Conservation (phyloP, 2,113 vertebrate species). For the Aldabrachelys gigantea region DNA sequence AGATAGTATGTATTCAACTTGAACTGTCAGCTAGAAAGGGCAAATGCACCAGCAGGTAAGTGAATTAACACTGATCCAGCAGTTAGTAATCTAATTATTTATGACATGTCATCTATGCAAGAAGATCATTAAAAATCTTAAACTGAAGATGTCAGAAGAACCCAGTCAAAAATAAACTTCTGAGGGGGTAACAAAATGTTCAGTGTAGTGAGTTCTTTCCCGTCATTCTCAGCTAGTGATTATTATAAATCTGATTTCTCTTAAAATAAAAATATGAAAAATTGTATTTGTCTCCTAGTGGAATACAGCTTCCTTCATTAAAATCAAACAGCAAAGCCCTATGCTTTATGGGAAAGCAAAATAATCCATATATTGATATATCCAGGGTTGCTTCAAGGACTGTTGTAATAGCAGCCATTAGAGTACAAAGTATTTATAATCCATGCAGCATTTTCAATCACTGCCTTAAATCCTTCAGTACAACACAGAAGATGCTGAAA, state of each 20-base stretch:
- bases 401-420: not conserved
- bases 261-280: not conserved
- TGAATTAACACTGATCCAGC: slow-evolving; percentile 63
- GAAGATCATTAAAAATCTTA: slow-evolving; percentile 7
- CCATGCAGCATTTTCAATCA: not conserved
- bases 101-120: slow-evolving; percentile 51
- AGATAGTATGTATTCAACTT: slow-evolving; percentile 46
- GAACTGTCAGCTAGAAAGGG: slow-evolving; percentile 65
- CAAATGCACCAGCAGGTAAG: slow-evolving; percentile 35
- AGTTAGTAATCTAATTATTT: slow-evolving; percentile 69
- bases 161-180: not conserved
- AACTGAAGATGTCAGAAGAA: slow-evolving; percentile 3
- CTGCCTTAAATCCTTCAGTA: not conserved
- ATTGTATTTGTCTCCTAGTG: not conserved
- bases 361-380: slow-evolving; percentile 34
- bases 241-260: not conserved
- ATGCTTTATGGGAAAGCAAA: not conserved
- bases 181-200: not conserved
- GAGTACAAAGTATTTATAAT: not conserved
- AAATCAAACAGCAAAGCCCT: not conserved
- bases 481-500: not conserved
- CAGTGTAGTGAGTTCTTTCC: not conserved
- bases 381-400: not conserved
- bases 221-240: not conserved
- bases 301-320: not conserved